Evolutionary conservation across 2,797 vertebrate species (phyloP).

Genomic region (Anableps anableps): DNA sequence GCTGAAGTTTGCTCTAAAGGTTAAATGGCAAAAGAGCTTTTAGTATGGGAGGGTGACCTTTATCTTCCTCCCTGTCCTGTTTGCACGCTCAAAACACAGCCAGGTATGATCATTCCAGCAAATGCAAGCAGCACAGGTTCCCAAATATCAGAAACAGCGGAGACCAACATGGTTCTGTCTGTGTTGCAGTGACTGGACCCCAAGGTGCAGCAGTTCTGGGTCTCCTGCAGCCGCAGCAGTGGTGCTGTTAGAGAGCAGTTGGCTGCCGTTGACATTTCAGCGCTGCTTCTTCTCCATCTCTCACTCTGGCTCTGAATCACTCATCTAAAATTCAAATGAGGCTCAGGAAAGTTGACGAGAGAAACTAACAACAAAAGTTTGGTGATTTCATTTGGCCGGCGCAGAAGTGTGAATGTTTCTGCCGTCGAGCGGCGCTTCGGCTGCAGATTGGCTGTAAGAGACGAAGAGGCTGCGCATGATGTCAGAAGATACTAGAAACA

Average conservation of each 20-base stretch:
- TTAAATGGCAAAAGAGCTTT: constrained; percentile 13
- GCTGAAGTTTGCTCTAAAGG: constrained; percentile 29
- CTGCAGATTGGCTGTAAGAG: constrained; percentile 1
- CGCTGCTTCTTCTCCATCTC: constrained; percentile 44
- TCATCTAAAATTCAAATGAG: constrained; percentile 68
- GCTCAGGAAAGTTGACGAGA: constrained; percentile 26
- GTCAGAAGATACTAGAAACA: constrained; percentile 15
- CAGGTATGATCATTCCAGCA: not conserved
- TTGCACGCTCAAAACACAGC: not conserved
- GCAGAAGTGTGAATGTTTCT: constrained; percentile 12
- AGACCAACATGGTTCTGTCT: not conserved
- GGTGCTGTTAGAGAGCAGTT: constrained; percentile 52
- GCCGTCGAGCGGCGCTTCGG: not conserved
- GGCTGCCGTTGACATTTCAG: constrained; percentile 72
- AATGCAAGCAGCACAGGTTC: not conserved
- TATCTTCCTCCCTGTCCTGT: constrained; percentile 7
- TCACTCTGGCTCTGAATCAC: constrained; percentile 63
- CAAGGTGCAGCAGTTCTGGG: constrained; percentile 15
- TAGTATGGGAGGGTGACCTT: constrained; percentile 2
- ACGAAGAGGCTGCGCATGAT: constrained; percentile 11
- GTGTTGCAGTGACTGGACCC: constrained; percentile 1
- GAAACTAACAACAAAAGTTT: constrained; percentile 32
- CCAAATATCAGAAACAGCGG: not conserved
- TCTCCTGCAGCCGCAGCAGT: not conserved
- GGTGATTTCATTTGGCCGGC: not conserved